Evolutionary conservation across 2,113 vertebrate genomes (phyloP), one percentile per base, ranked within the genome.

Genomic region (Rostratula benghalensis): DNA sequence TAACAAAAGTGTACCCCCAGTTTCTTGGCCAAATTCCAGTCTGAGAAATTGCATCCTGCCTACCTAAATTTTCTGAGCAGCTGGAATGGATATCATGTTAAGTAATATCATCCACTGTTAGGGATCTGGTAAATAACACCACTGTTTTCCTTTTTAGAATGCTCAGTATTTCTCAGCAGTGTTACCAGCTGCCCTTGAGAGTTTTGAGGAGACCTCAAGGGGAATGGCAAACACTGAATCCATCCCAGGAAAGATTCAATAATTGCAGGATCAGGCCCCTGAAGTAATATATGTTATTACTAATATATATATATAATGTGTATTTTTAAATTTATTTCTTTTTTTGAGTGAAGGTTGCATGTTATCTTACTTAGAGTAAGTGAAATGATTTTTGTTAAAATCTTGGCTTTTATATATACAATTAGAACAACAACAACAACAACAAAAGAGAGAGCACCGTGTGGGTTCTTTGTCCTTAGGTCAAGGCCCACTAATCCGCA

Each of bases 1-100:
- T 76, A 90, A 67, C 48, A 84, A 70, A 24, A 82, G 12, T 54
- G 64, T 70, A 70, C 75, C 48, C 51, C 59, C 41, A 84, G 37
- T 27, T 59, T 88, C 59, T 82, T 96, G 90, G 83, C 59, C 75
- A 91, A 95, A 96, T 87, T 96, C 79, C 51, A 93, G 35, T 77
- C 35, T 77, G 61, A 93, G 75, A 94, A 87, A 84, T 82, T 94
- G 39, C 51, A 67, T 95, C 92, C 71, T 96, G 74, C 67, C 63
- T 92, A 86, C 53, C 63, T 91, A 86, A 77, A 93, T 94, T 84
- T 94, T 89, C 87, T 65, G 71, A 93, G 83, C 65, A 68, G 53
- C 71, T 95, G 69, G 83, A 97, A 86, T 74, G 33, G 60, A n/a
- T 83, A 84, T 81, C 22, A 57, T 54, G 73, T 54, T 77, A 91